Conservation (phyloP, 2,797 vertebrate genomes). For the Sylvilagus floridanus region DNA sequence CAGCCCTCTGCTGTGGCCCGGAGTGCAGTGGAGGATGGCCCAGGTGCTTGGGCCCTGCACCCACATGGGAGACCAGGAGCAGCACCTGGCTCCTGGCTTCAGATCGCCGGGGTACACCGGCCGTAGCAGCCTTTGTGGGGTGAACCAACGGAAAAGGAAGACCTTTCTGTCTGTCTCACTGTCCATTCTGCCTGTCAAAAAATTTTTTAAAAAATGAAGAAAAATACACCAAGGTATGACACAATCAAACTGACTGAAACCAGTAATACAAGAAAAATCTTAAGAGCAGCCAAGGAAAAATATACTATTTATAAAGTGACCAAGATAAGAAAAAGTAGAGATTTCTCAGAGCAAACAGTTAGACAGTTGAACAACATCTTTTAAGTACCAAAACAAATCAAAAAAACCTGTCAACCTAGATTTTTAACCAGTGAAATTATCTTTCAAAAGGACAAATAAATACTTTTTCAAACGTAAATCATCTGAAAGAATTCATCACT, state of each 20-base stretch:
- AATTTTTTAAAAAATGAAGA: not conserved
- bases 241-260: constrained; percentile 30
- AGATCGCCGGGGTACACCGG: too few relatives aligned
- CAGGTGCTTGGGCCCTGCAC: too few relatives aligned
- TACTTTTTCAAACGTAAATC: constrained; percentile 1
- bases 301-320: not conserved
- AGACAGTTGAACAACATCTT: not conserved
- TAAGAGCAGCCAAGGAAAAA: not conserved
- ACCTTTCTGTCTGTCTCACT: too few relatives aligned
- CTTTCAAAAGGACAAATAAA: constrained; percentile 17
- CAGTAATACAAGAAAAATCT: constrained; percentile 10
- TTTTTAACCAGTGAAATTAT: constrained; percentile 20
- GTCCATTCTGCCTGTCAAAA: too few relatives aligned
- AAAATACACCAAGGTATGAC: not conserved
- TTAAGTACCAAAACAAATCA: constrained; percentile 11
- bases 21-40: too few relatives aligned
- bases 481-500: constrained; percentile 21
- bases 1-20: too few relatives aligned
- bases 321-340: constrained; percentile 23
- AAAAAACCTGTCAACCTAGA: constrained; percentile 9
- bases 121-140: too few relatives aligned
- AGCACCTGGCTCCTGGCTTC: too few relatives aligned
- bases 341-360: constrained; percentile 26
- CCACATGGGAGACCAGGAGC: too few relatives aligned
- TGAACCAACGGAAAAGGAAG: too few relatives aligned